These are phyloP conservation scores for Porites divaricata DNA, from an alignment of 92 coral and sea anemone genomes.

Conservation along the genomic window DNA sequence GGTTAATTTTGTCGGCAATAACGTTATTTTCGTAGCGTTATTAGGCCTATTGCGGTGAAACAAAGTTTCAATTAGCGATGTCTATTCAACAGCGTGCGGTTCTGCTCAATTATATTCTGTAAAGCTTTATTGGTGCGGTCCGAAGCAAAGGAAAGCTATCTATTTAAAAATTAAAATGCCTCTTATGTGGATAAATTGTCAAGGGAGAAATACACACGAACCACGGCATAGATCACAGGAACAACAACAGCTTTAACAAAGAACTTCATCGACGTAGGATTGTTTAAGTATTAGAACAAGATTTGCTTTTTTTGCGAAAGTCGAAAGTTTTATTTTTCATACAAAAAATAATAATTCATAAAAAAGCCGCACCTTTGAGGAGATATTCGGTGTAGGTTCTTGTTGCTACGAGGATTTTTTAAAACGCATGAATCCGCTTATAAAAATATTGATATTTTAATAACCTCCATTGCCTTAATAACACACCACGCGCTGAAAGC, in stretches of 20 bases:
- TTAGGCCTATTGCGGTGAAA: constrained; percentile 88
- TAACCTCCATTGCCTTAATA: constrained; percentile 25
- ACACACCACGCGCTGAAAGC: constrained; percentile 15
- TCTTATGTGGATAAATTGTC: constrained; percentile 69
- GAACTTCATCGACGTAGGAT: background rate
- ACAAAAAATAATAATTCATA: background rate
- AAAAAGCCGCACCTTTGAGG: background rate
- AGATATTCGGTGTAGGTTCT: background rate
- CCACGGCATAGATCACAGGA: constrained; percentile 3
- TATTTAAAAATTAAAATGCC: constrained; percentile 83
- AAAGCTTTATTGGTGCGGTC: constrained; percentile 87
- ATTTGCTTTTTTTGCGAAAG: background rate
- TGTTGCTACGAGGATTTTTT: background rate
- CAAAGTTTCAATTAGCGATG: constrained; percentile 91
- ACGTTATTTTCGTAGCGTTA: constrained; percentile 75
- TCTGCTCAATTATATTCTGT: constrained; percentile 69
- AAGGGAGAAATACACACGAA: constrained; percentile 18
- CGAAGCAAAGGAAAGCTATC: constrained; percentile 56
- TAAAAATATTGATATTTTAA: constrained; percentile 33
- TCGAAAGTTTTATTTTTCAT: background rate
- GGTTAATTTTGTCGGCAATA: constrained; percentile 80
- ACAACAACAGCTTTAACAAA: constrained; percentile 3
- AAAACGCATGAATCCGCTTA: constrained; percentile 44
- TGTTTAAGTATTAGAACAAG: background rate
- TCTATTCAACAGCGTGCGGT: constrained; percentile 76